phyloP scores from a whole-genome alignment of 1,140 invertebrate species.

The Phortica variegata region DNA sequence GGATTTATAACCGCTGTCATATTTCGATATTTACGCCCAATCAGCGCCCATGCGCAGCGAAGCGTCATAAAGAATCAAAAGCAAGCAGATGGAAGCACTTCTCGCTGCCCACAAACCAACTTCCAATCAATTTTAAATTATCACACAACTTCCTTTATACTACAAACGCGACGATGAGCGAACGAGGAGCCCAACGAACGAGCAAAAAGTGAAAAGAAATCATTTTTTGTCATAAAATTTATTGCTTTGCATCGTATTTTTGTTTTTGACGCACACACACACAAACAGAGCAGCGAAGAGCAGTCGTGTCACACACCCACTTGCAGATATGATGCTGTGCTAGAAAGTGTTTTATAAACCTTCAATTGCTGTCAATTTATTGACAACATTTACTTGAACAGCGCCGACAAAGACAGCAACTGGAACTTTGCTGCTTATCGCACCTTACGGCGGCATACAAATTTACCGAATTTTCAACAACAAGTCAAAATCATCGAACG shows the following conservation, averaged over 20 bases:
- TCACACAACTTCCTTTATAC: constrained; percentile 8
- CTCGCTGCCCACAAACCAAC: too few relatives aligned
- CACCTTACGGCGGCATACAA: constrained; percentile 37
- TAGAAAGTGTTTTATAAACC: constrained; percentile 54
- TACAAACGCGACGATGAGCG: background rate
- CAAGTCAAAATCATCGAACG: too few relatives aligned
- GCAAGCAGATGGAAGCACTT: too few relatives aligned
- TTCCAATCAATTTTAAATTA: constrained; percentile 45
- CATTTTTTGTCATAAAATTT: constrained; percentile 49
- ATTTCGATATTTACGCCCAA: too few relatives aligned
- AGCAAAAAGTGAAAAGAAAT: constrained; percentile 42
- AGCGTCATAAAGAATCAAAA: too few relatives aligned
- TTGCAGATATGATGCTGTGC: constrained; percentile 2
- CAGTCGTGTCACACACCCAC: constrained; percentile 1
- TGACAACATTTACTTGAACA: constrained; percentile 32
- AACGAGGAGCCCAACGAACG: background rate
- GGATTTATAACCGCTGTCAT: too few relatives aligned
- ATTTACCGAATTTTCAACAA: constrained; percentile 5
- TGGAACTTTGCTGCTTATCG: too few relatives aligned
- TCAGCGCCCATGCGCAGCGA: too few relatives aligned
- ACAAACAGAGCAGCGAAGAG: too few relatives aligned
- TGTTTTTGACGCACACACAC: constrained; percentile 28
- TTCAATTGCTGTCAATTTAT: constrained; percentile 55
- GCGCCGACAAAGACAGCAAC: too few relatives aligned
- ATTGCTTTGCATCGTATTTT: constrained; percentile 45